Percentiles rank a stretch among this genome's conserved stretches.
Conservation (phyloP, 2,113 vertebrate species). For the Sapajus apella region DNA sequence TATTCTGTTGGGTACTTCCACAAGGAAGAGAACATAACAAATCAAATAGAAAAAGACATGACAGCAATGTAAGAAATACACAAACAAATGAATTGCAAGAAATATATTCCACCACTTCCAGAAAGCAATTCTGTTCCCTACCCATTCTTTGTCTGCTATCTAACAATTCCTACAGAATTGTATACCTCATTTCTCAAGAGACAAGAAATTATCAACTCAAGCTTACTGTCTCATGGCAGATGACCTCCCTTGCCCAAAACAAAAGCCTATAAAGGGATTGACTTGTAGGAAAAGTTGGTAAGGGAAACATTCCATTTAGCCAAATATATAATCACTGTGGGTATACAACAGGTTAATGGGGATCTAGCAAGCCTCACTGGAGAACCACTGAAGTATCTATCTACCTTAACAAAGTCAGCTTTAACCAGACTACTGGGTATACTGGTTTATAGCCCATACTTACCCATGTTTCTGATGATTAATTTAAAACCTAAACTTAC, state of each 20-base stretch:
- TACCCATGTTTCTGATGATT: neutral
- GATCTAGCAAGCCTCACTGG: neutral
- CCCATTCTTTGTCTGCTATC: neutral
- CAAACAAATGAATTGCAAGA: neutral
- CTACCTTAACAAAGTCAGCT: neutral
- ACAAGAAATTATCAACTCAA: neutral
- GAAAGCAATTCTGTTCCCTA: neutral
- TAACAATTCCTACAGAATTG: neutral
- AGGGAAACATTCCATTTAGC: neutral
- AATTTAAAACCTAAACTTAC: constrained; percentile 31
- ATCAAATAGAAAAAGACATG: neutral
- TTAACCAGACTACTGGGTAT: neutral
- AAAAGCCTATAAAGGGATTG: neutral
- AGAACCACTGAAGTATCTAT: neutral
- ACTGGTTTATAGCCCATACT: neutral
- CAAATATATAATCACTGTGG: neutral
- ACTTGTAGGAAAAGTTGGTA: neutral
- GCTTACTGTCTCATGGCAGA: neutral
- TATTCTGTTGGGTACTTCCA: neutral
- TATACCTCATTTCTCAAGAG: neutral
- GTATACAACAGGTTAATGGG: neutral
- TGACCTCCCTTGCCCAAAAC: neutral
- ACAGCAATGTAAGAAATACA: neutral
- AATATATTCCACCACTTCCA: neutral
- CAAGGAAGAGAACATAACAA: constrained; percentile 8